Conservation (phyloP, 2,797 vertebrate species). For the Hapalemur alaotrensis region DNA sequence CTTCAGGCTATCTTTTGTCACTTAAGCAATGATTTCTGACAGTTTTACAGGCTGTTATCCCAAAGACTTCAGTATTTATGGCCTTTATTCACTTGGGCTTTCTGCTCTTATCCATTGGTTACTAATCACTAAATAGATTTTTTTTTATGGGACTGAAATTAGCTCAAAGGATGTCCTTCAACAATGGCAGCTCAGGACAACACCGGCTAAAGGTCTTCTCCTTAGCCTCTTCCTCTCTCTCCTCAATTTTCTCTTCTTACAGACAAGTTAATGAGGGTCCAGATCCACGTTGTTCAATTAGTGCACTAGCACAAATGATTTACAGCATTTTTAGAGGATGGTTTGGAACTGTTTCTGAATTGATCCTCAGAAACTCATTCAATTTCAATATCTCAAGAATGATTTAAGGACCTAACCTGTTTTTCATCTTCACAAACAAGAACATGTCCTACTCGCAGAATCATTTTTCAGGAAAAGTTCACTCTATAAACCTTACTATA, state of each 20-base stretch:
- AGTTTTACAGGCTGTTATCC: conserved; percentile 84
- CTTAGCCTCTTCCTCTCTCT: conserved; percentile 59
- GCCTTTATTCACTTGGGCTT: conserved; percentile 75
- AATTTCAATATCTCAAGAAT: conserved; percentile 57
- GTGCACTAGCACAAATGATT: conserved; percentile 61
- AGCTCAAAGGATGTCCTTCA: conserved; percentile 73
- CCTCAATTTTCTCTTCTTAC: conserved; percentile 73
- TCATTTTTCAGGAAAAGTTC: conserved; percentile 36
- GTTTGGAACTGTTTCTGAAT: conserved; percentile 31
- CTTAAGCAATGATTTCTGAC: conserved; percentile 81
- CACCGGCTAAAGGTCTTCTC: conserved; percentile 63
- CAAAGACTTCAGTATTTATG: conserved; percentile 83
- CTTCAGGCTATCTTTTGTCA: conserved; percentile 78
- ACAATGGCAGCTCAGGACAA: conserved; percentile 69
- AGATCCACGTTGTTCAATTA: conserved; percentile 67
- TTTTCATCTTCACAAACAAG: conserved; percentile 49
- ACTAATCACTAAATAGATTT: conserved; percentile 75
- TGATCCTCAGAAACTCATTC: conserved; percentile 57
- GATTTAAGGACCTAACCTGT: conserved; percentile 53
- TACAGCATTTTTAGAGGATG: conserved; percentile 59
- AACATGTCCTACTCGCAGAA: not conserved
- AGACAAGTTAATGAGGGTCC: conserved; percentile 72
- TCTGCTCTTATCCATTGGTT: conserved; percentile 75
- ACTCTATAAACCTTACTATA: not conserved
- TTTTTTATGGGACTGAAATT: conserved; percentile 76